Evolutionary conservation across 2,797 vertebrate genomes (phyloP).

Genomic region (Acanthopagrus latus): DNA sequence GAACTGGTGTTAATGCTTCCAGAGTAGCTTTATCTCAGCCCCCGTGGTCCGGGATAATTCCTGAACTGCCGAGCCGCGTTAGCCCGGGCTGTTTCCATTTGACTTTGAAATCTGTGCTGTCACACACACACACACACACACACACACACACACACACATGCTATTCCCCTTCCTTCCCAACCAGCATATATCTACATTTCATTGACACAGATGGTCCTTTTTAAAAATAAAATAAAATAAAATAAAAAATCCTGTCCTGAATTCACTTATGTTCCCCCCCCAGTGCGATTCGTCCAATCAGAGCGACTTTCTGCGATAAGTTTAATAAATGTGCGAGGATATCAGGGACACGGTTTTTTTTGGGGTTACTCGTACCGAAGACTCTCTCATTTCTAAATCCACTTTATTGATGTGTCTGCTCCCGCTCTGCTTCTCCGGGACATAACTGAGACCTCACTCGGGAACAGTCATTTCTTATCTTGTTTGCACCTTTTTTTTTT

Average conservation of each 20-base stretch:
- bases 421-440: not conserved
- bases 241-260: slow-evolving; percentile 12
- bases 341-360: slow-evolving; percentile 2
- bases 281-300: slow-evolving; percentile 25
- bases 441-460: slow-evolving; percentile 3
- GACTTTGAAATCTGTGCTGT: slow-evolving; percentile 52
- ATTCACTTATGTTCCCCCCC: slow-evolving; percentile 29
- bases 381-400: slow-evolving; percentile 4
- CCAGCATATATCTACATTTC: slow-evolving; percentile 57
- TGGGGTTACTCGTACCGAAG: not conserved
- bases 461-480: not conserved
- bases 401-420: not conserved
- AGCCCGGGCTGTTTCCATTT: slow-evolving; percentile 44
- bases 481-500: not conserved
- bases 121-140: slow-evolving; percentile 29
- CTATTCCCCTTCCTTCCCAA: slow-evolving; percentile 11
- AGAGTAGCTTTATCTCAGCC: slow-evolving; percentile 49
- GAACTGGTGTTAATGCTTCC: slow-evolving; percentile 44
- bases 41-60: slow-evolving; percentile 41
- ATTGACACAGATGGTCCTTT: slow-evolving; percentile 41
- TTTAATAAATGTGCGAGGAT: slow-evolving; percentile 24
- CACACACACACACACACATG: slow-evolving; percentile 26
- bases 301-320: slow-evolving; percentile 6
- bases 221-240: too few species aligned
- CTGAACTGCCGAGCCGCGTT: slow-evolving; percentile 55